These are phyloP conservation scores for Coremacera marginata DNA, from an alignment of 2,888 invertebrate species.

Conservation along the genomic window DNA sequence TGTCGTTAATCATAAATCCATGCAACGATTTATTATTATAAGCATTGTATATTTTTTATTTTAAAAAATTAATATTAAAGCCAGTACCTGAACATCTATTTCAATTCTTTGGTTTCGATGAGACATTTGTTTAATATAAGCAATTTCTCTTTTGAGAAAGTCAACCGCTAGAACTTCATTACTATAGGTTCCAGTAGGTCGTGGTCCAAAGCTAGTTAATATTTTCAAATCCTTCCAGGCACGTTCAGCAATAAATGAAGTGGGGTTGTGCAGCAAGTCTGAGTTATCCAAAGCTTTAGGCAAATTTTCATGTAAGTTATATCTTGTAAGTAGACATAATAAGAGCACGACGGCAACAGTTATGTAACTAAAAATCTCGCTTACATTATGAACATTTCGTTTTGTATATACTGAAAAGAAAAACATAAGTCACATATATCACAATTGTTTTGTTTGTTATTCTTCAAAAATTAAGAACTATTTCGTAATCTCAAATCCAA, in stretches of 20 bases:
- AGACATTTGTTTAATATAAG: constrained; percentile 71
- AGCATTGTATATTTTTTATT: neutral
- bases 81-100: constrained; percentile 75
- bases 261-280: constrained; percentile 54
- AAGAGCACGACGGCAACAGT: constrained; percentile 49
- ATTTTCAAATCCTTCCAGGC: constrained; percentile 77
- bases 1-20: no score
- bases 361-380: constrained; percentile 55
- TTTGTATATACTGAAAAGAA: constrained; percentile 54
- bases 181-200: constrained; percentile 81
- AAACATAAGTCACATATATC: neutral
- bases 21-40: no score
- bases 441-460: no score
- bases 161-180: constrained; percentile 82
- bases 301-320: constrained; percentile 54
- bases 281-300: constrained; percentile 55
- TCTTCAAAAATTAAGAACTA: no score
- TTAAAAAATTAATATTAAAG: neutral
- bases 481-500: no score
- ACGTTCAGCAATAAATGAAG: constrained; percentile 74
- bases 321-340: constrained; percentile 52
- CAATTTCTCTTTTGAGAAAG: constrained; percentile 73
- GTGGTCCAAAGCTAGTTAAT: constrained; percentile 74
- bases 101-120: constrained; percentile 73
- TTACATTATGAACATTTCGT: constrained; percentile 59